Evolutionary conservation across 2,113 vertebrate genomes (phyloP), one percentile per base, ranked within the genome.

Genomic region (Trematomus loennbergii): DNA sequence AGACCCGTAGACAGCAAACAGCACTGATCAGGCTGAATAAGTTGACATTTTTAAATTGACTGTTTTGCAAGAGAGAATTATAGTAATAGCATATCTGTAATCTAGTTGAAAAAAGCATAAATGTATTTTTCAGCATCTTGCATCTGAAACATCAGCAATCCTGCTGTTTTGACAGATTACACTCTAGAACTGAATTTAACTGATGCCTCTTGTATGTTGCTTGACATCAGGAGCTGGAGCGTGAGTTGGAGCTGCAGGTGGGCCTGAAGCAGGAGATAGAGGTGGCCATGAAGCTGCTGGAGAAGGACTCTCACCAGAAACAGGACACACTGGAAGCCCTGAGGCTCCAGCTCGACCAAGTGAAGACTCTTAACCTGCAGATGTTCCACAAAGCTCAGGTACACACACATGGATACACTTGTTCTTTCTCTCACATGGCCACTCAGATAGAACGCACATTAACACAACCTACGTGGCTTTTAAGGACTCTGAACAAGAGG

Each of bases 351-450:
- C 92, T 99, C 13, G 98, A 99, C 80, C 97, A 99, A 79, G 97
- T 99, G 85, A 99, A 99, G 91, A 95, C 95, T 0, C 97, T 99
- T 25, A 99, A 99, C 76, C 84, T 99, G 72, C 97, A 99, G 89
- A 99, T 99, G 98, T 99, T 98, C 88, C 95, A 98, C 91, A 99
- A 97, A 88, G 95, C 96, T 54, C 97, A 99, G 96, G 98, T 99
- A 91, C 8, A 72, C 45, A n/a, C 15, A 25, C 12, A n/a, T 7
- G 1, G 17, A 46, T 1, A 6, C 50, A 54, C 6, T 0, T 36
- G 53, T 53, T n/a, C 9, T 11, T n/a, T 9, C 5, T 13, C 49
- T 67, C n/a, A 2, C 6, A 20, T 3, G 15, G 11, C 17, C 53
- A 5, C 20, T 54, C 59, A 62, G n/a, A 20, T 18, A 53, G 4